Evolutionary conservation across 2,113 vertebrate species (phyloP).

Genomic region (Ceuthmochares aereus): DNA sequence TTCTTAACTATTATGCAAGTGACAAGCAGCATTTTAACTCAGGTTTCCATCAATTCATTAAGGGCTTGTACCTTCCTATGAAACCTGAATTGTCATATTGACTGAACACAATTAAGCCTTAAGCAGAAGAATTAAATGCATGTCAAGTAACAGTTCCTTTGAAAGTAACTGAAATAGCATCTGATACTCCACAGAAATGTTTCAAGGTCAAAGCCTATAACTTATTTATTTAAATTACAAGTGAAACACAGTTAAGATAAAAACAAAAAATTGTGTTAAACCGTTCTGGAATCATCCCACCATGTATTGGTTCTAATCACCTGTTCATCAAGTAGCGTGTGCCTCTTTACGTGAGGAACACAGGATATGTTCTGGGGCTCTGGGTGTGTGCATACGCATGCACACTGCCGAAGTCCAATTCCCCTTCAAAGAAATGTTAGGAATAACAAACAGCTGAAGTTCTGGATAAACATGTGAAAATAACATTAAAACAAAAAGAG

Average conservation of each 20-base stretch:
- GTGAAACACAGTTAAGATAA: neutral
- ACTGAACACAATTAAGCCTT: neutral
- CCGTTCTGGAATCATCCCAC: neutral
- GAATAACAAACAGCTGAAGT: neutral
- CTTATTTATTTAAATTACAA: neutral
- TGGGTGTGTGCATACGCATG: fast-evolving
- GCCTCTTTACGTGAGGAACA: neutral
- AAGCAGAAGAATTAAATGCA: neutral
- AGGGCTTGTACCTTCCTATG: neutral
- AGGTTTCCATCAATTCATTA: neutral
- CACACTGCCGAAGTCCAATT: neutral
- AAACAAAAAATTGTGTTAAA: neutral
- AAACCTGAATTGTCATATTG: neutral
- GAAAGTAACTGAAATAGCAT: neutral
- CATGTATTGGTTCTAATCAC: neutral
- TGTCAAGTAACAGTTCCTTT: neutral
- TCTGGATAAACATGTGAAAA: neutral
- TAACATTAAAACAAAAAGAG: neutral
- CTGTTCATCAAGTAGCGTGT: neutral
- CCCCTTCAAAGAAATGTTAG: neutral
- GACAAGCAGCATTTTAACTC: neutral
- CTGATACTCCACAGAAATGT: neutral
- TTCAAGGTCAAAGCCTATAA: neutral
- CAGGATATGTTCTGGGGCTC: neutral
- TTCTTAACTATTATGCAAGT: neutral